Conservation (phyloP, 2,797 vertebrate genomes). For the Trachops cirrhosus region DNA sequence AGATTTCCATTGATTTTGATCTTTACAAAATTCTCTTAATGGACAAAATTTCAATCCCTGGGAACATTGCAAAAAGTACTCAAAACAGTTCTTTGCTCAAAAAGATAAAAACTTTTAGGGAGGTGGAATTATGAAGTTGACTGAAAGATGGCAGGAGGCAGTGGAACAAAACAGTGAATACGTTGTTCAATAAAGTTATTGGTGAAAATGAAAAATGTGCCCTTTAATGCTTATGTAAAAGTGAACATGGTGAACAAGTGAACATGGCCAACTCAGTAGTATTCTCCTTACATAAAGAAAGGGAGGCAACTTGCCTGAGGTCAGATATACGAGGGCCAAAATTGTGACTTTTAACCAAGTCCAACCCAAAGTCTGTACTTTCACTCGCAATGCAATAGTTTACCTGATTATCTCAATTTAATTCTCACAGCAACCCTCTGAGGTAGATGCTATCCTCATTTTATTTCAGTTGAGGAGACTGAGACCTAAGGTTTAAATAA, state of each 20-base stretch:
- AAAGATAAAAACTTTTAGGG: neutral
- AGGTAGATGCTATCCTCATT: neutral
- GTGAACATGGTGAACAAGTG: too few relatives aligned
- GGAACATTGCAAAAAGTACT: neutral
- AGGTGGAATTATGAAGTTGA: neutral
- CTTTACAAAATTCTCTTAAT: neutral
- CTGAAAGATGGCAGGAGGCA: neutral
- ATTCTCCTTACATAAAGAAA: neutral
- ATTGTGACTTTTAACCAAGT: constrained; percentile 9
- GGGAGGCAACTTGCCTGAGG: neutral
- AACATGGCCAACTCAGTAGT: neutral
- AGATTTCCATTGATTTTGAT: neutral
- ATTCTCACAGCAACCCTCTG: neutral
- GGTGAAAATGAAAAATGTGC: neutral
- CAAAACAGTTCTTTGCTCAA: neutral
- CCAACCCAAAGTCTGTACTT: neutral
- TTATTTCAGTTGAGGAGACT: neutral
- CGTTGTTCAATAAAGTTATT: neutral
- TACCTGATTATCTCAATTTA: neutral
- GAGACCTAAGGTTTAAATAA: neutral
- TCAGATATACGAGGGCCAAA: neutral
- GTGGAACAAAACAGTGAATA: neutral
- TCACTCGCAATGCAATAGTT: neutral
- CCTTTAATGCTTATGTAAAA: neutral
- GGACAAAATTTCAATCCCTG: neutral